These are phyloP conservation scores for Propsilocerus akamusi DNA, from an alignment of 1,140 invertebrate genomes.

Conservation along the genomic window DNA sequence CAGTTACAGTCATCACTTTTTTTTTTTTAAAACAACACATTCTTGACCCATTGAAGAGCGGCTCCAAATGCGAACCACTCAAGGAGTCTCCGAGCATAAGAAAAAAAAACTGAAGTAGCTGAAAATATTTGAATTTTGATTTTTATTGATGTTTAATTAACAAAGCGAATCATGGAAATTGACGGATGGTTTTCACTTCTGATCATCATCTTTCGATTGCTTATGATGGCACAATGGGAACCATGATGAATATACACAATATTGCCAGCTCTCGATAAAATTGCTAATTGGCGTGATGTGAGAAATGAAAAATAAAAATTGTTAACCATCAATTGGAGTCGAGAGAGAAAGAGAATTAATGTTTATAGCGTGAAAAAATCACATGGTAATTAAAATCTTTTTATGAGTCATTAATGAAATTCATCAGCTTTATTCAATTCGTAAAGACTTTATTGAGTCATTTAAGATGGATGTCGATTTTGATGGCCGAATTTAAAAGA, in stretches of 20 bases:
- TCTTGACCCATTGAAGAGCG: too few species aligned
- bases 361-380: conserved; percentile 1
- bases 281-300: neutral
- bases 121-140: neutral
- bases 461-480: too few species aligned
- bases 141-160: conserved; percentile 4
- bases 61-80: too few species aligned
- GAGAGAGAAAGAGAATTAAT: neutral
- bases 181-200: conserved; percentile 1
- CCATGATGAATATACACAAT: too few species aligned
- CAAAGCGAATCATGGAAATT: neutral
- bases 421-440: neutral
- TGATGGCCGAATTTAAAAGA: too few species aligned
- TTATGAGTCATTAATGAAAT: conserved; percentile 2
- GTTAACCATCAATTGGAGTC: too few species aligned
- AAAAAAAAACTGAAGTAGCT: conserved; percentile 1
- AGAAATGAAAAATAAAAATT: neutral
- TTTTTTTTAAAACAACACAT: too few species aligned
- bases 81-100: too few species aligned
- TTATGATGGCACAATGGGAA: too few species aligned
- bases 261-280: neutral
- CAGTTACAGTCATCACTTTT: too few species aligned
- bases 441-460: too few species aligned
- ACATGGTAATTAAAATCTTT: conserved; percentile 3
- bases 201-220: neutral